These are phyloP conservation scores for Macropus fuliginosus DNA, from an alignment of 2,797 vertebrate genomes.

Conservation along the genomic window DNA sequence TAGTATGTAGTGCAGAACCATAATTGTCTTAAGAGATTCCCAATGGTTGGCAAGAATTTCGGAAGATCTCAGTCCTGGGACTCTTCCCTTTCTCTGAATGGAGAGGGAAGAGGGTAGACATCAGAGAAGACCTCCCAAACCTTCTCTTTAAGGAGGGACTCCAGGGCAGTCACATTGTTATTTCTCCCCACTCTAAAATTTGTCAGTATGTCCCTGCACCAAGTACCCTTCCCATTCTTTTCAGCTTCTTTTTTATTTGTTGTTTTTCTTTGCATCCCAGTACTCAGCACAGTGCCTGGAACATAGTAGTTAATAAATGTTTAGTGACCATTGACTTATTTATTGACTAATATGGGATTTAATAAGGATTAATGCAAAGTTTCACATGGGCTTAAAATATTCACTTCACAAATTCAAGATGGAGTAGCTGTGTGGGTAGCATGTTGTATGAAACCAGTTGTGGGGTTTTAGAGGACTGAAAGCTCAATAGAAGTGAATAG, in stretches of 20 bases:
- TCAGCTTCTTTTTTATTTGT: neutral
- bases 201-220: neutral
- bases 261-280: neutral
- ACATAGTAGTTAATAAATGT: neutral
- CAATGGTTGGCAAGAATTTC: neutral
- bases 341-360: neutral
- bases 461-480: neutral
- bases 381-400: neutral
- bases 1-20: neutral
- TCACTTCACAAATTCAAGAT: neutral
- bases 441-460: neutral
- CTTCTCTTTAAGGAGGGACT: neutral
- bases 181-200: neutral
- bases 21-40: neutral
- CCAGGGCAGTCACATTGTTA: neutral
- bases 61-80: neutral
- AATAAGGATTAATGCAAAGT: neutral
- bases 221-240: neutral
- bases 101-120: neutral
- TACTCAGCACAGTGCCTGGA: neutral
- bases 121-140: neutral
- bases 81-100: neutral
- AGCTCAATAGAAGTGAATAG: neutral
- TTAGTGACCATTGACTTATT: neutral
- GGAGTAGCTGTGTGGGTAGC: neutral